Evolutionary conservation across 2,888 invertebrate genomes (phyloP), one percentile per base, ranked within the genome.

Genomic region (Brenthis hecate): DNA sequence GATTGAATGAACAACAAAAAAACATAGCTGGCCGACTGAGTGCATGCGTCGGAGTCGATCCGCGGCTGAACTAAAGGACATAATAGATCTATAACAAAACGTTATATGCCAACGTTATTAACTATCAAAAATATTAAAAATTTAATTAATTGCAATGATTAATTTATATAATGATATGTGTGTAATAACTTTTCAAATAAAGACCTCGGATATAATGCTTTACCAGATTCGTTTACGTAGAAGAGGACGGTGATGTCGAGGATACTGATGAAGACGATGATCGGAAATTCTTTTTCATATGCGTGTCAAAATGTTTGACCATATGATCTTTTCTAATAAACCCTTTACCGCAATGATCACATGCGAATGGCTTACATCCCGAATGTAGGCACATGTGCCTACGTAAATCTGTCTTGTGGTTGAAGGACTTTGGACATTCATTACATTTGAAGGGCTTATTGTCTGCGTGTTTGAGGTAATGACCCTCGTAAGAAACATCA

Each of bases 241-340:
- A 79, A 43, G 83, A 80, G 56, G 86, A 81, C 19, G 87, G 78
- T 65, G 77, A 78, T 58, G 80, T 74, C 62, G 85, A 78, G 43
- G 88, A 81, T 28, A 83, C 77, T 43, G 85, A 80, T n/a, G 85
- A 80, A n/a, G 84, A 77, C 4, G 87, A 81, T 53, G 87, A 78
- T 68, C 91, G 88, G 68, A 86, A 81, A 73, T 85, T 90, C 80
- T 95, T 95, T 83, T 94, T 95, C 65, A 94, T 94, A 89, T 98
- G 98, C 64, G 97, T 97, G 77, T 96, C 96, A 77, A 94, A 94
- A 86, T 97, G 97, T 86, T 98, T 97, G 75, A 96, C 94, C 97
- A 98, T 96, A 88, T 98, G 98, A 89, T 98, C 98, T 88, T 97
- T 97, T 76, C 98, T 94, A 78, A 97, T 97, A 87, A 98, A 98